phyloP scores from a whole-genome alignment of 2,113 vertebrate species.

The Tenebrosternarchus preto region DNA sequence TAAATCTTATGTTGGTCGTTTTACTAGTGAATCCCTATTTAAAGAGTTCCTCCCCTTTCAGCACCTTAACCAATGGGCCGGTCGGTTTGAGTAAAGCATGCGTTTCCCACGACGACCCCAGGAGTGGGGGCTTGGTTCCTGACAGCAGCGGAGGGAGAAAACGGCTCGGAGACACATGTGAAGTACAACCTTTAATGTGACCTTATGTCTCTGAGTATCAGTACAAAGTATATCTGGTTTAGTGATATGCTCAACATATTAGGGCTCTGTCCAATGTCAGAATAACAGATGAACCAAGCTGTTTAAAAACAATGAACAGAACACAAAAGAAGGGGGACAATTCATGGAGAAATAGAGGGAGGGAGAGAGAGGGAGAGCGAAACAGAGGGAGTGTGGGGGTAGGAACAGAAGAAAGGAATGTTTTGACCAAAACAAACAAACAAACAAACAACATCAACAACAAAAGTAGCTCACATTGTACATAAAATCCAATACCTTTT shows the following conservation, averaged over 20 bases:
- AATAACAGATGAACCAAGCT: conserved; percentile 17
- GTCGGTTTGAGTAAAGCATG: too few relatives aligned
- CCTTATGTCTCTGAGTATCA: conserved; percentile 69
- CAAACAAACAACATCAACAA: conserved; percentile 41
- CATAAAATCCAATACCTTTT: conserved; percentile 19
- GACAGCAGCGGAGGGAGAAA: conserved; percentile 50
- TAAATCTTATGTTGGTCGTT: too few relatives aligned
- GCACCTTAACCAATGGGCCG: too few relatives aligned
- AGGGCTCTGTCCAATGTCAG: conserved; percentile 59
- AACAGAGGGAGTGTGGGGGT: background rate
- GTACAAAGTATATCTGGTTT: conserved; percentile 69
- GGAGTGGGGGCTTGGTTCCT: too few relatives aligned
- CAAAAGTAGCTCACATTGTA: conserved; percentile 38
- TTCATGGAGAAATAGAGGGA: background rate
- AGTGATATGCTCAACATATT: conserved; percentile 55
- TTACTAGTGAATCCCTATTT: too few relatives aligned
- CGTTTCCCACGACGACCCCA: too few relatives aligned
- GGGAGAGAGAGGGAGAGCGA: background rate
- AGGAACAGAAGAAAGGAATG: conserved; percentile 42
- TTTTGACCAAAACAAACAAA: conserved; percentile 38
- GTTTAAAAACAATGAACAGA: background rate
- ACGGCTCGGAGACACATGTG: conserved; percentile 30
- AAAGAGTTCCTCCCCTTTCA: too few relatives aligned
- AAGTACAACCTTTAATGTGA: conserved; percentile 80
- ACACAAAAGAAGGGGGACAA: conserved; percentile 4